Base-by-base conservation (phyloP, 2,113 vertebrate genomes). In the Pungitius pungitius region DNA sequence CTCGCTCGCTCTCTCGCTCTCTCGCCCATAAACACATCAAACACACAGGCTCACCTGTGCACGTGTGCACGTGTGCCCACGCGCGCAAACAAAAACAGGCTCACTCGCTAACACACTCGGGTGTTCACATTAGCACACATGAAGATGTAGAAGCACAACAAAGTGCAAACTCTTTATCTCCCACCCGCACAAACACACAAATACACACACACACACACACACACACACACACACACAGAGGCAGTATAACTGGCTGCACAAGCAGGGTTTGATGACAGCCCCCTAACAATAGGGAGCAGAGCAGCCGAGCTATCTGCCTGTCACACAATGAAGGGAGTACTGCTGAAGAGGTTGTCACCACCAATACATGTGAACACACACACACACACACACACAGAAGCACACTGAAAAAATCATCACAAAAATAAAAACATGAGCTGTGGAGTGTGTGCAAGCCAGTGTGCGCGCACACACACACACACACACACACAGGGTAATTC, bases 201-300 rank as follows among this genome's bases (percentile, higher is more conserved):
- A 3, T 64, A 20, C 51, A 22, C 70, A 59, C 49, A 33, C 76
- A 61, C 47, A 24, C n/a, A 30, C 59, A 65, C 27, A 76, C 73
- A 66, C 73, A 69, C 73, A 68, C 58, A 62, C 77, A 70, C 62
- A 60, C 72, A 80, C 37, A 86, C 49, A 66, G 65, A 77, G 14
- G 62, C 80, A 78, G 86, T 85, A 71, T 88, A 85, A 91, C 87
- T 88, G 84, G 86, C 85, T 78, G 68, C 63, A 83, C 83, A 69
- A 86, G 89, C 89, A 81, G 85, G 90, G 84, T 90, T 91, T 90
- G 87, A 90, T 91, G 87, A 90, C 89, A 89, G 83, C 80, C 78
- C 87, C 83, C 85, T 81, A 87, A 91, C 90, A 92, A 92, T 89
- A 88, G 91, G 82, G 87, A 90, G 87, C 89, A 86, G 85, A 90